phyloP scores from a whole-genome alignment of 1,140 invertebrate species.

The Drosophila tristis region DNA sequence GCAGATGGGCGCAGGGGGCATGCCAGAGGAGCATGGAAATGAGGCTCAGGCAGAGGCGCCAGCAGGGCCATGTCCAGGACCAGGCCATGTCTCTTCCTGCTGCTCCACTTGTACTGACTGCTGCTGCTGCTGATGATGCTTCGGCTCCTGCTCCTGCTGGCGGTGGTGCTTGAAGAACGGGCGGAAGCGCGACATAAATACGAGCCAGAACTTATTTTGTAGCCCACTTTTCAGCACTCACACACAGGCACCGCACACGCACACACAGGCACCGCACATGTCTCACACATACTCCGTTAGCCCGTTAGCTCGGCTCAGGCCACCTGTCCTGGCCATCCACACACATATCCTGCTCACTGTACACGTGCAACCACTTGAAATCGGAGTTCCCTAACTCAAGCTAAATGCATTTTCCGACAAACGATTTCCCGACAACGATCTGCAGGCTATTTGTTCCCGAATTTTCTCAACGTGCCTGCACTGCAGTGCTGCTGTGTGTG shows the following conservation, averaged over 20 bases:
- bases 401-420: conserved; percentile 13
- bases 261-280: conserved; percentile 9
- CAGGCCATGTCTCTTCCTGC: conserved; percentile 32
- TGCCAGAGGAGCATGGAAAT: conserved; percentile 58
- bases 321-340: conserved; percentile 49
- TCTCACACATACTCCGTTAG: conserved; percentile 25
- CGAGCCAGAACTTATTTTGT: conserved; percentile 46
- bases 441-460: conserved; percentile 23
- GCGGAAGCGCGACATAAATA: conserved; percentile 67
- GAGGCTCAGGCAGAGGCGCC: conserved; percentile 64
- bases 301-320: conserved; percentile 55
- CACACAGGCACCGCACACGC: conserved; percentile 21
- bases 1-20: conserved; percentile 53
- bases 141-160: conserved; percentile 35
- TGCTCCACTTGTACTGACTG: conserved; percentile 8
- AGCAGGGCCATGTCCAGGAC: conserved; percentile 53
- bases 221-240: conserved; percentile 48
- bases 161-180: conserved; percentile 28
- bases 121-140: conserved; percentile 8
- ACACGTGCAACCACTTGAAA: neutral
- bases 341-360: conserved; percentile 40
- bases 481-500: conserved; percentile 41
- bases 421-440: conserved; percentile 7
- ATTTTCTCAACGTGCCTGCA: conserved; percentile 39
- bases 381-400: neutral